Evolutionary conservation across 2,113 vertebrate genomes (phyloP).

Genomic region (Oreotrochilus melanogaster): DNA sequence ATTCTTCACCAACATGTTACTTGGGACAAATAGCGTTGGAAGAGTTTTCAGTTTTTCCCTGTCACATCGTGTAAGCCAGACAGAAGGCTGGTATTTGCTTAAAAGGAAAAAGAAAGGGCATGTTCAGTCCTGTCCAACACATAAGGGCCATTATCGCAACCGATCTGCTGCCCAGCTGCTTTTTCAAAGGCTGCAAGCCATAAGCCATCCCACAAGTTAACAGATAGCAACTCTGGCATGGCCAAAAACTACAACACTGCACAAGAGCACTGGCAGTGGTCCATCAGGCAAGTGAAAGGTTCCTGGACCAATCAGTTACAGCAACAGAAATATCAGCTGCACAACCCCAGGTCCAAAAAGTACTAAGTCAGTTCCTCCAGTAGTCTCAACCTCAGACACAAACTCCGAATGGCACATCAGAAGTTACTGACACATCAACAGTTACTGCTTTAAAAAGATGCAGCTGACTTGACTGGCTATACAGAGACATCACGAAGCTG

Average conservation of each 20-base stretch:
- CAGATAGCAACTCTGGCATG: background rate
- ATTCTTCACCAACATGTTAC: background rate
- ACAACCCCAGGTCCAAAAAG: too few relatives aligned
- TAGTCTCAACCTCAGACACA: background rate
- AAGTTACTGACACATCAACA: background rate
- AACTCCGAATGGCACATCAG: background rate
- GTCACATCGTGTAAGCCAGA: background rate
- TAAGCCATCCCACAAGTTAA: background rate
- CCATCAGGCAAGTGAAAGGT: background rate
- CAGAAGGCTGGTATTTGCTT: background rate
- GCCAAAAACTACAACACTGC: background rate
- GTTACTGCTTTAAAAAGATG: background rate
- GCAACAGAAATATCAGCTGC: background rate
- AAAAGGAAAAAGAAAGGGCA: background rate
- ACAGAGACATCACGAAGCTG: background rate
- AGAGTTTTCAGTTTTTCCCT: background rate
- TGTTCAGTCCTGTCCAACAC: background rate
- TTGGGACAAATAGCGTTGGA: background rate
- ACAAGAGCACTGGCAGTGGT: background rate
- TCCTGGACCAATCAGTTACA: background rate
- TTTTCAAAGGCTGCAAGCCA: background rate
- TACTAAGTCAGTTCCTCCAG: background rate
- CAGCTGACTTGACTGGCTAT: background rate
- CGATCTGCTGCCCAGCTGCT: background rate
- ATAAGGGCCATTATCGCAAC: background rate